Evolutionary conservation across 1,140 invertebrate genomes (phyloP).

Genomic region (Lethrus apterus): DNA sequence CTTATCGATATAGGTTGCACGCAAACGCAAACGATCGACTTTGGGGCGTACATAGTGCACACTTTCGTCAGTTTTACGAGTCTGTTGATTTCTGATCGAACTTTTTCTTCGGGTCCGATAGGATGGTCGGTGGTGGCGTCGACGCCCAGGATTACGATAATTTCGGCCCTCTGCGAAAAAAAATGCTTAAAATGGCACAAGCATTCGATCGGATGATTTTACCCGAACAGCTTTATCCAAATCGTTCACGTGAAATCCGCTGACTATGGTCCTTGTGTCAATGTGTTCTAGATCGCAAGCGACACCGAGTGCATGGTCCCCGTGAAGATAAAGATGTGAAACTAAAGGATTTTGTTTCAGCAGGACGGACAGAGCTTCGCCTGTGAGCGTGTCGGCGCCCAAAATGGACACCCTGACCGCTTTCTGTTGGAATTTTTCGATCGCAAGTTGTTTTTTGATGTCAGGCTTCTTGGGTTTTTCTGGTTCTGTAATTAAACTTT

Average conservation of each 20-base stretch:
- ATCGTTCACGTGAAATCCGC: constrained; percentile 18
- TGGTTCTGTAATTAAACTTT: constrained; percentile 1
- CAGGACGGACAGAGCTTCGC: constrained; percentile 27
- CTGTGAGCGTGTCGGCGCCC: constrained; percentile 28
- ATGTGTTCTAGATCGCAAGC: constrained; percentile 31
- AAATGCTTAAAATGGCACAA: neutral
- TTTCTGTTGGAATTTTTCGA: constrained; percentile 20
- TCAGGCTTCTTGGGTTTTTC: neutral
- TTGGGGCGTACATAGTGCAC: constrained; percentile 30
- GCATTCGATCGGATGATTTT: neutral
- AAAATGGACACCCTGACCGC: constrained; percentile 30
- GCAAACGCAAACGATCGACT: constrained; percentile 29
- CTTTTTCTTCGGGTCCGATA: neutral
- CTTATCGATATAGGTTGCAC: constrained; percentile 31
- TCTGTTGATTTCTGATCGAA: constrained; percentile 25
- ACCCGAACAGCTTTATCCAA: constrained; percentile 22
- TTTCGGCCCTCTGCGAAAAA: constrained; percentile 31
- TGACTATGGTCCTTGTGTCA: constrained; percentile 32
- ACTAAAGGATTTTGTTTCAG: constrained; percentile 36
- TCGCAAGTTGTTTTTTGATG: neutral
- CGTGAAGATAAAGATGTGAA: constrained; percentile 30
- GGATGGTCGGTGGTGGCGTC: constrained; percentile 11
- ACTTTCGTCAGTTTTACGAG: constrained; percentile 25
- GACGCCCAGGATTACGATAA: constrained; percentile 28
- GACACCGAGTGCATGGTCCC: constrained; percentile 22